Evolutionary conservation across 1,140 invertebrate genomes (phyloP).

Genomic region (Drosophila nigromelanica): DNA sequence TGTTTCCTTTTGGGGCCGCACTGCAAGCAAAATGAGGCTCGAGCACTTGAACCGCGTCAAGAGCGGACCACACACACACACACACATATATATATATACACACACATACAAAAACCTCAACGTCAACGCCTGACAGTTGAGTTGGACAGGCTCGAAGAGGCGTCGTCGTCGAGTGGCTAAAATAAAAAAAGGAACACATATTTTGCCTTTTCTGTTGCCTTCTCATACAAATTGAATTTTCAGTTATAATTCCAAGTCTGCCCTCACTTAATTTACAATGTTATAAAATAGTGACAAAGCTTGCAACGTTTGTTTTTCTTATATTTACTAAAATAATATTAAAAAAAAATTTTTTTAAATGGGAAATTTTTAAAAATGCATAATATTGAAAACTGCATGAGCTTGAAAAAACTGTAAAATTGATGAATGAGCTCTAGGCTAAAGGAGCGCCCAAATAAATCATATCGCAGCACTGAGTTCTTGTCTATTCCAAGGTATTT

Average conservation of each 20-base stretch:
- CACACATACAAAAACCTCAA: conserved; percentile 31
- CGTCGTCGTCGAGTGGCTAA: conserved; percentile 46
- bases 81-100: conserved; percentile 17
- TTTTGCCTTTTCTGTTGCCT: conserved; percentile 38
- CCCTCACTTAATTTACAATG: conserved; percentile 15
- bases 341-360: no score
- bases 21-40: conserved; percentile 9
- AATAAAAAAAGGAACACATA: conserved; percentile 45
- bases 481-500: conserved; percentile 31
- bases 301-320: neutral
- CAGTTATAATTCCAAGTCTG: conserved; percentile 34
- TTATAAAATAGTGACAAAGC: neutral
- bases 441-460: conserved; percentile 3
- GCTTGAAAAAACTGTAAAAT: neutral
- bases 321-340: no score
- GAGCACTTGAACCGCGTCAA: conserved; percentile 58
- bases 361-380: neutral
- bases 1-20: conserved; percentile 47
- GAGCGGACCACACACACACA: conserved; percentile 61
- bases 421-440: conserved; percentile 1
- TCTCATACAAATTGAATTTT: conserved; percentile 61
- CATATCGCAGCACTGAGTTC: neutral
- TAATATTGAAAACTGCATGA: no score
- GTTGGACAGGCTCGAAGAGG: conserved; percentile 51
- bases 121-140: conserved; percentile 58